A percentile compares a stretch with the other conserved stretches of the same genome.
Evolutionary conservation across 2,113 vertebrate species (phyloP).

Genomic region (Formicarius rufipectus): DNA sequence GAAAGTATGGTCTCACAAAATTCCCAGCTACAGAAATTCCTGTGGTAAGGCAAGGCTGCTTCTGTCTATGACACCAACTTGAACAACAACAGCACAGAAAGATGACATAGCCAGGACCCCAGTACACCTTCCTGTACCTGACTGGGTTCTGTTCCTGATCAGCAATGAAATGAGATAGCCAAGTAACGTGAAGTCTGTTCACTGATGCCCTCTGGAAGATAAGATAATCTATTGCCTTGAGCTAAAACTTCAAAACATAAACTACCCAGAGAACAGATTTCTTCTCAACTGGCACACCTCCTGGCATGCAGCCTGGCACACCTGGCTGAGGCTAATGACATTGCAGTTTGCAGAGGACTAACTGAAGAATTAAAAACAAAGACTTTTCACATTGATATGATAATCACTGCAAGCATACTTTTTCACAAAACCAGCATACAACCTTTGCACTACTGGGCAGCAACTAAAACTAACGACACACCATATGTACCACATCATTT

Average conservation of each 20-base stretch:
- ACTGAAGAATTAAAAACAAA: background rate
- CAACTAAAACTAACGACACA: background rate
- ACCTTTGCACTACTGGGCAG: background rate
- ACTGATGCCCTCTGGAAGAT: background rate
- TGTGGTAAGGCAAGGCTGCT: background rate
- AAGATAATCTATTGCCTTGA: background rate
- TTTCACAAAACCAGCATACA: background rate
- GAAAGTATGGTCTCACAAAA: background rate
- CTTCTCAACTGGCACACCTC: background rate
- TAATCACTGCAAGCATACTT: background rate
- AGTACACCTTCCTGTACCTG: background rate
- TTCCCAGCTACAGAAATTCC: background rate
- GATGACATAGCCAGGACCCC: background rate
- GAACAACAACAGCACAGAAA: background rate
- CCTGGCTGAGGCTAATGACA: background rate
- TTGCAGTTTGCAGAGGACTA: background rate
- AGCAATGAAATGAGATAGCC: background rate
- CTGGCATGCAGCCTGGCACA: background rate
- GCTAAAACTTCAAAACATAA: background rate
- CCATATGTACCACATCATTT: background rate
- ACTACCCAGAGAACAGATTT: background rate
- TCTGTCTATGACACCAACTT: background rate
- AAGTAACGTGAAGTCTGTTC: accelerated
- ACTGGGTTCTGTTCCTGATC: background rate
- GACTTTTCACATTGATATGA: background rate